Evolutionary conservation across 2,113 vertebrate genomes (phyloP), one percentile per base, ranked within the genome.

Genomic region (Oxyura jamaicensis): DNA sequence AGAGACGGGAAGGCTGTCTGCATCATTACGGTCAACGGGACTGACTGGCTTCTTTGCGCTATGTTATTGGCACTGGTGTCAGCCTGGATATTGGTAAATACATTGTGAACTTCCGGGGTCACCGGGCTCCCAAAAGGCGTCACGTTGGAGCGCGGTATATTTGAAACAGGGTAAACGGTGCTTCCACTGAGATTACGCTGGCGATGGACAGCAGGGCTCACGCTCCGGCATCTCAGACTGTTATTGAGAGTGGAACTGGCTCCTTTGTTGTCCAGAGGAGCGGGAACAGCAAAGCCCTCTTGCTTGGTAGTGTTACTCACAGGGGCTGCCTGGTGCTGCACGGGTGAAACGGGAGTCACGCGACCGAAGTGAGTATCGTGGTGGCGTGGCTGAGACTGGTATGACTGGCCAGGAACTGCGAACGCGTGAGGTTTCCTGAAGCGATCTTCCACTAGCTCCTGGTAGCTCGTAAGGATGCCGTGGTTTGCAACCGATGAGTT

Each of bases 11-110:
- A 98, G 82, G 99, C 99, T 2, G 98, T 99, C 97, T 99, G 99
- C 99, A 99, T 99, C 99, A 99, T 99, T 88, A 99, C 98, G n/a
- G 98, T 99, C 93, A 99, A 97, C 0, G 99, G 99, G 92, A 99
- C 99, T 1, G 99, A 99, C 39, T 99, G 99, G 97, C 99, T 99
- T 97, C 99, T 98, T 93, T 99, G 99, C 67, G 98, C 99, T 95
- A 99, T 98, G 96, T 98, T 99, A 96, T 97, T 99, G 98, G 98
- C 98, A 93, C 98, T 98, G 29, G 98, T 88, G 83, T 99, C 98
- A 72, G 97, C 82, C 31, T 98, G 98, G 96, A 98, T 97, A 93
- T 98, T 99, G 89, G 98, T 96, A 58, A 99, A 99, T 85, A 99
- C 98, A 58, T 97, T 98, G 39, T 99, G 98, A 96, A 99, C 94